These are phyloP conservation scores for Garra rufa DNA, from an alignment of 2,113 vertebrate genomes.

Conservation along the genomic window DNA sequence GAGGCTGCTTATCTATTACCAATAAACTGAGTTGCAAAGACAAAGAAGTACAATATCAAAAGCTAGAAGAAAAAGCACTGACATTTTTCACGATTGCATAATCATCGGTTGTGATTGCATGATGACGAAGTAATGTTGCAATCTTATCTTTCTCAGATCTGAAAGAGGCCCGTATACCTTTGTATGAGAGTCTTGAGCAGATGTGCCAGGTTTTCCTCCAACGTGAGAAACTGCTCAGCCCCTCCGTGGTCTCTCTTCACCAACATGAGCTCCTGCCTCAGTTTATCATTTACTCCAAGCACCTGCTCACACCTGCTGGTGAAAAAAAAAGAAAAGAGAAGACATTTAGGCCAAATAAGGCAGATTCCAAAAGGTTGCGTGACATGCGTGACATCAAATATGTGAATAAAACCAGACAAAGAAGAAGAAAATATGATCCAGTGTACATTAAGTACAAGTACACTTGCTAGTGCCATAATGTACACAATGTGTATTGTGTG, in stretches of 20 bases:
- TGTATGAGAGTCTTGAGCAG: conserved; percentile 82
- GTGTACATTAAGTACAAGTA: not conserved
- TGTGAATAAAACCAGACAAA: not conserved
- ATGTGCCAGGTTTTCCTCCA: conserved; percentile 76
- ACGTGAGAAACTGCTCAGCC: conserved; percentile 69
- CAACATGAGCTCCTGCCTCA: conserved; percentile 83
- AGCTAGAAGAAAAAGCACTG: not conserved
- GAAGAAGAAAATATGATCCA: not conserved
- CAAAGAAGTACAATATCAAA: not conserved
- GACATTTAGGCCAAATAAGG: not conserved
- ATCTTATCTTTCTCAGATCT: not conserved
- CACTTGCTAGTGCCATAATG: not conserved
- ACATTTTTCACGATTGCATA: conserved; percentile 3
- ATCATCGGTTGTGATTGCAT: not conserved
- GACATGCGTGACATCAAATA: not conserved
- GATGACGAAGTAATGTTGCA: not conserved
- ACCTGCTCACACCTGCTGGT: conserved; percentile 85
- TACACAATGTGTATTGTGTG: not conserved
- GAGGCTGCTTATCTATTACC: conserved; percentile 93
- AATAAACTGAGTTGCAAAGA: conserved; percentile 78
- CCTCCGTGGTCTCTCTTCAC: conserved; percentile 69
- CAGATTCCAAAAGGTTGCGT: no score
- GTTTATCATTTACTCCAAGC: conserved; percentile 84
- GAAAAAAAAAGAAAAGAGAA: conserved; percentile 1
- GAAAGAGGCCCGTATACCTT: conserved; percentile 74